Evolutionary conservation across 2,888 invertebrate species (phyloP).

Genomic region (Callimorpha dominula): DNA sequence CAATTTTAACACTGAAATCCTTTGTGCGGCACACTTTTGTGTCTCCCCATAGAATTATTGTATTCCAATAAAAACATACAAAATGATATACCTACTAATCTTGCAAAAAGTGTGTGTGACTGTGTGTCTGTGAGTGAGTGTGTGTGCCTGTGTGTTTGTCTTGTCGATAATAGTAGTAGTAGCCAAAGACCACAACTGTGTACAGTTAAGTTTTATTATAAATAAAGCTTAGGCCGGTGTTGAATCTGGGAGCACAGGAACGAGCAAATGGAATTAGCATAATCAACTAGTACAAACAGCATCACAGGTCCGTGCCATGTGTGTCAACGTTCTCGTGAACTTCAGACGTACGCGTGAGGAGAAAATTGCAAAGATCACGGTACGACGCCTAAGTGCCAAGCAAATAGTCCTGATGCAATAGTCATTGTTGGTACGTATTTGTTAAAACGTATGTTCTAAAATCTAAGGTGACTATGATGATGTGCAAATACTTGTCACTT

Average conservation of each 20-base stretch:
- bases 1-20: too few relatives aligned
- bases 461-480: background rate
- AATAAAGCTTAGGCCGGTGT: background rate
- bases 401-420: constrained; percentile 36
- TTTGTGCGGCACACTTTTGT: too few relatives aligned
- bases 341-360: constrained; percentile 14
- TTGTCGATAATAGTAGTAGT: too few relatives aligned
- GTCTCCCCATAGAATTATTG: too few relatives aligned
- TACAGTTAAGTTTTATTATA: background rate
- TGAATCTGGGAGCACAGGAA: background rate
- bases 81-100: too few relatives aligned
- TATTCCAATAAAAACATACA: too few relatives aligned
- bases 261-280: background rate
- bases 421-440: constrained; percentile 30
- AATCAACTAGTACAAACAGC: background rate
- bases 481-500: constrained; percentile 11
- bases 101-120: too few relatives aligned
- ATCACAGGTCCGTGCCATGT: constrained; percentile 5
- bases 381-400: constrained; percentile 32
- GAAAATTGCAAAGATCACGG: constrained; percentile 24
- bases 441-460: constrained; percentile 14
- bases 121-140: too few relatives aligned
- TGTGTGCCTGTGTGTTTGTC: too few relatives aligned
- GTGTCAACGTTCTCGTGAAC: constrained; percentile 27
- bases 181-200: background rate